Base-by-base conservation (phyloP, 2,888 invertebrate species). In the Orthosia incerta region DNA sequence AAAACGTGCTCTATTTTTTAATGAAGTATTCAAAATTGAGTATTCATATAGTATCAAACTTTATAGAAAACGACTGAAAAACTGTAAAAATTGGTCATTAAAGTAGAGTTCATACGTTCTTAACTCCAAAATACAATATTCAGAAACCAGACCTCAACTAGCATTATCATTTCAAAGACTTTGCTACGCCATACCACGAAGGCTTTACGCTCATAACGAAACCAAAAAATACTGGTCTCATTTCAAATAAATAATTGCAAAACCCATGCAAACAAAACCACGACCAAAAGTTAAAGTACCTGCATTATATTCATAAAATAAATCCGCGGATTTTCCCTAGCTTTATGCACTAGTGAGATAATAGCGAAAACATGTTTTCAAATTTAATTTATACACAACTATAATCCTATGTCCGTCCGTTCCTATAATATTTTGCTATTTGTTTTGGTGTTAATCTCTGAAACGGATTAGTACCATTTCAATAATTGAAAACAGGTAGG, bases 401-500 rank as follows among this genome's bases (percentile, higher is more conserved):
- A 75, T 85, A 76, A 85, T 83, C 71, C 77, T 39, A 63, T 62
- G 75, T 84, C 76, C 66, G 56, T 69, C 61, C 71, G 71, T 79
- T 74, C 64, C 71, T 82, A 63, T 77, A 83, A 86, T 89, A 88
- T 89, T 88, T 89, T 84, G 83, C 83, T 86, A 88, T 90, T 89
- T 88, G 82, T 87, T 86, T 84, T 76, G 83, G 85, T 84, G 82
- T 84, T 88, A 86, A 88, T 90, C 87, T 87, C 81, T 80, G 78
- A 79, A 83, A 81, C 84, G 84, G 89, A 90, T 89, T 88, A 87
- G 74, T 86, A 71, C 79, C 70, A 76, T 84, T 82, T 80, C 77
- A 84, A 85, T 88, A 78, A 87, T 82, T 85, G 84, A 84, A 86
- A 86, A 83, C 79, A 79, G 84, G 76, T 76, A 82, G 39, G 56